Base-by-base conservation (phyloP, 2,797 vertebrate species). In the Ctenopoma kingsleyae region DNA sequence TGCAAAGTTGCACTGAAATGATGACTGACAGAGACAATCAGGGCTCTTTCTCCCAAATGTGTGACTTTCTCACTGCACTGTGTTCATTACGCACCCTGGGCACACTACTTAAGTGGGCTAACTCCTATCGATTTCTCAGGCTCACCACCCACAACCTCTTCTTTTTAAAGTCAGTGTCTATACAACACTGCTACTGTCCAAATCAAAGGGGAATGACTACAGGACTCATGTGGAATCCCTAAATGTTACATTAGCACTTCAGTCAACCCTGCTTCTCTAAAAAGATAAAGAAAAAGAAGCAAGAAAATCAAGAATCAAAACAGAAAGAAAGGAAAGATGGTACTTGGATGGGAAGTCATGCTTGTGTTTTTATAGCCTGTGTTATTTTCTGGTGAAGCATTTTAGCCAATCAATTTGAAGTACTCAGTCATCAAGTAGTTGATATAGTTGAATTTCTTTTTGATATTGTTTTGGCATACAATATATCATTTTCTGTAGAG, bases 21-120 rank as follows among this genome's bases (percentile, higher is more conserved):
- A 83, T 83, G 73, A 88, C 68, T 53, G 76, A 87, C 84, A 59
- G 53, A 76, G 66, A 63, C 74, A 85, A 82, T 88, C 76, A 74
- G 59, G 55, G 32, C 53, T 54, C 48, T 73, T 68, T 77, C 60
- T 74, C 32, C 56, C 36, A 19, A 47, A 43, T 56, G 54, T 67
- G 65, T 41, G 67, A 70, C 78, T 82, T 74, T 85, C 76, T 72
- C 76, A 71, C 73, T 80, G 74, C 22, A 78, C 67, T 25, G 13
- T 76, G 67, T 84, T 85, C 67, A 78, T 88, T 81, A 81, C 70
- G 64, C 53, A 69, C 51, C 68, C 76, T 41, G 55, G 54, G 64
- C 76, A 73, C 75, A 80, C 78, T 75, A 50, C 69, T 70, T 81
- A 86, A 76, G 62, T 47, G 63, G 58, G 62, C 52, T 71, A 72